Percentiles rank a stretch among this genome's conserved stretches.
These are phyloP conservation scores for Trididemnum nubilum DNA, from an alignment of 23 tunicate species.

Conservation along the genomic window DNA sequence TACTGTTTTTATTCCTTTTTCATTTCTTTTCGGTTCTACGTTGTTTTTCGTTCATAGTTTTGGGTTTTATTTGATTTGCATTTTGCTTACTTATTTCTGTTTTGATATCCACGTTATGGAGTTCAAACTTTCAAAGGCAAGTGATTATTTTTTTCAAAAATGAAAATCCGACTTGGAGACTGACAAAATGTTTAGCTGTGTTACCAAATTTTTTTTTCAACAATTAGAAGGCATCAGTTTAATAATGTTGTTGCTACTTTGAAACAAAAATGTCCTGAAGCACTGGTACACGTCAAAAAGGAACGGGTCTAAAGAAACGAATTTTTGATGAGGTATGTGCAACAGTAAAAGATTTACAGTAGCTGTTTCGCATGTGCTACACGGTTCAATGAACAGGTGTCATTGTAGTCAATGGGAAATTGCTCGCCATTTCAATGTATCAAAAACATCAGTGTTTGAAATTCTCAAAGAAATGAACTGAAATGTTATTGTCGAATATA, in stretches of 20 bases:
- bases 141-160: constrained; percentile 27
- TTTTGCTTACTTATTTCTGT: constrained; percentile 27
- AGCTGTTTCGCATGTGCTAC: constrained; percentile 35
- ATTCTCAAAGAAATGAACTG: constrained; percentile 34
- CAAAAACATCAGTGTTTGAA: constrained; percentile 45
- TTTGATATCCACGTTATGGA: constrained; percentile 39
- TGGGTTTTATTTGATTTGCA: no score
- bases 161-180: constrained; percentile 39
- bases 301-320: constrained; percentile 44
- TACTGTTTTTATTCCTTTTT: background rate
- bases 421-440: constrained; percentile 32
- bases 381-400: constrained; percentile 33
- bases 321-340: constrained; percentile 33
- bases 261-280: constrained; percentile 36
- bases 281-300: constrained; percentile 33
- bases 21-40: constrained; percentile 13
- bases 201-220: constrained; percentile 31
- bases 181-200: constrained; percentile 36
- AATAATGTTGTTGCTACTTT: constrained; percentile 30
- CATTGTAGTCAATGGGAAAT: constrained; percentile 38
- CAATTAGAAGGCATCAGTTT: constrained; percentile 32
- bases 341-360: constrained; percentile 37
- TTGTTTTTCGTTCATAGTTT: constrained; percentile 32
- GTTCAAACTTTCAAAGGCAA: constrained; percentile 37
- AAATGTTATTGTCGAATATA: constrained; percentile 39